Conservation (phyloP, 2,797 vertebrate genomes). For the Lagocephalus sceleratus region DNA sequence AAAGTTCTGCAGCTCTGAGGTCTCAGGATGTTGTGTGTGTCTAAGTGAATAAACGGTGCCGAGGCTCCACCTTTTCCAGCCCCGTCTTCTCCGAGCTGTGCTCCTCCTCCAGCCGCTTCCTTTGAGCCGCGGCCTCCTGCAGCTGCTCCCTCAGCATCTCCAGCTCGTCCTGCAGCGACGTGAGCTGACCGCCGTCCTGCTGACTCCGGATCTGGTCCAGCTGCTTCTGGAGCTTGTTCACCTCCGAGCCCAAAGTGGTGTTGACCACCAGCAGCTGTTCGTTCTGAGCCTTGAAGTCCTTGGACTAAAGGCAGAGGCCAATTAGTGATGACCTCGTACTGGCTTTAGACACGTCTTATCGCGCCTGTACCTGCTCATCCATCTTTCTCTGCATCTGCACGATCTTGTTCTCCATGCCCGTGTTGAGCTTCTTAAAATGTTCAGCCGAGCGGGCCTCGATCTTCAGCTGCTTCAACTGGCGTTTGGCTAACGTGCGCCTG, state of each 20-base stretch:
- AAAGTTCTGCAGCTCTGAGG: too few species aligned
- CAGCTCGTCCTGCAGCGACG: slow-evolving; percentile 81
- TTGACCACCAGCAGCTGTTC: slow-evolving; percentile 77
- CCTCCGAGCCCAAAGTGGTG: slow-evolving; percentile 67
- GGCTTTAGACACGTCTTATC: neutral
- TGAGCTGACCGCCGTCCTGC: slow-evolving; percentile 60
- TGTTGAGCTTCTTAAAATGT: slow-evolving; percentile 89
- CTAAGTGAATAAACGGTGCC: neutral
- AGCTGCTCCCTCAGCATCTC: slow-evolving; percentile 80
- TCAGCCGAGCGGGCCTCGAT: slow-evolving; percentile 85
- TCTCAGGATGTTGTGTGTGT: neutral
- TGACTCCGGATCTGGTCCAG: slow-evolving; percentile 71
- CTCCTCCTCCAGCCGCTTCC: slow-evolving; percentile 78
- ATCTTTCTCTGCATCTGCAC: slow-evolving; percentile 94
- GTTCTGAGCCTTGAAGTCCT: slow-evolving; percentile 78
- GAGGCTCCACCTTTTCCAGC: slow-evolving; percentile 85
- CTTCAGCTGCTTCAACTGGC: slow-evolving; percentile 83
- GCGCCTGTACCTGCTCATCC: slow-evolving; percentile 84
- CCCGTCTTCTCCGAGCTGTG: slow-evolving; percentile 77
- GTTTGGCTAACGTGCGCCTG: slow-evolving; percentile 78
- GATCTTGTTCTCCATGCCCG: slow-evolving; percentile 98
- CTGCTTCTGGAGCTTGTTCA: slow-evolving; percentile 84
- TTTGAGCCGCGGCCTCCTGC: slow-evolving; percentile 68
- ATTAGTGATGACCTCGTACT: neutral
- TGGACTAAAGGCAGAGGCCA: slow-evolving; percentile 72